phyloP scores from a whole-genome alignment of 2,797 vertebrate species.

The Eulemur albifrons region DNA sequence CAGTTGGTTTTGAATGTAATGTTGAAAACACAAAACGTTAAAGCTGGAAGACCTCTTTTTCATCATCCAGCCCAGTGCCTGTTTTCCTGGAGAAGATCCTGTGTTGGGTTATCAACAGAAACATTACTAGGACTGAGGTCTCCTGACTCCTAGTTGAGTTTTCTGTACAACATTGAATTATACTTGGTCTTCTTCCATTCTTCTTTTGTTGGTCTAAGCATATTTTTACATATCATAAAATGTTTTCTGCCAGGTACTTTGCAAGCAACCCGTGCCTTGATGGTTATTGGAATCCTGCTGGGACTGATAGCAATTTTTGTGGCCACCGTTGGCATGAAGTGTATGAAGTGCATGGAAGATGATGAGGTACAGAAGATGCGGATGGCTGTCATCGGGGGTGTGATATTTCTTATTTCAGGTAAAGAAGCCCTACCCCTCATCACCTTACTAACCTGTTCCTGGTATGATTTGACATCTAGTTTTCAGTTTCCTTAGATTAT shows the following conservation, averaged over 20 bases:
- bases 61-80: neutral
- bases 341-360: slow-evolving; percentile 91
- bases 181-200: neutral
- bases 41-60: neutral
- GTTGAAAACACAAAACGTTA: neutral
- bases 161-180: neutral
- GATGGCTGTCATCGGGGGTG: slow-evolving; percentile 88
- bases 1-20: neutral
- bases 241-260: slow-evolving; percentile 84
- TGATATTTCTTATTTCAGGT: slow-evolving; percentile 91
- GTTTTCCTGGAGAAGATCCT: neutral
- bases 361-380: slow-evolving; percentile 87
- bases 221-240: neutral
- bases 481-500: neutral
- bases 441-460: neutral
- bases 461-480: neutral
- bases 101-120: neutral
- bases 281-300: slow-evolving; percentile 90
- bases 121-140: neutral
- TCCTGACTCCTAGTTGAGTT: neutral
- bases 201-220: neutral
- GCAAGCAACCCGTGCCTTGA: slow-evolving; percentile 90
- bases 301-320: slow-evolving; percentile 87
- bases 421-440: neutral
- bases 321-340: slow-evolving; percentile 92